Evolutionary conservation across 2,113 vertebrate species (phyloP), one percentile per base, ranked within the genome.

Genomic region (Lasiurus borealis): DNA sequence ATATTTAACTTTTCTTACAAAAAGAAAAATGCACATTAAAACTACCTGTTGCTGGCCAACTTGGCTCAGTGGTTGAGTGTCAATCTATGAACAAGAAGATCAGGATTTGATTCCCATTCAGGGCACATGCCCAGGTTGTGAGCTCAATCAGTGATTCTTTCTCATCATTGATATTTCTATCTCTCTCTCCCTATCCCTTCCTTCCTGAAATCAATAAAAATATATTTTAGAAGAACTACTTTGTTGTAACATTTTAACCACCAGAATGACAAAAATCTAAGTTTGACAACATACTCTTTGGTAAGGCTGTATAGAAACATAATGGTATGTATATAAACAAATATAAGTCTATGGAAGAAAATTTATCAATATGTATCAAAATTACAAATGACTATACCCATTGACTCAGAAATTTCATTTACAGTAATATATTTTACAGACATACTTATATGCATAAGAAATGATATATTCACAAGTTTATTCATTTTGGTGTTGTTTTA

Each of bases 321-420:
- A 72, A 31, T 40, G 36, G 8, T 14, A 44, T 88, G 6, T 40
- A 78, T 29, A n/a, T 73, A 68, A 73, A 73, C 3, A 8, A 23
- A 1, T 50, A 44, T 14, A 72, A 57, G 31, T 66, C 10, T n/a
- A 25, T 85, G 34, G 34, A 86, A 16, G 21, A 72, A 86, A 66
- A 90, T 69, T 44, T 77, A 64, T 90, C 77, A 90, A 64, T 72
- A 77, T 27, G 54, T 57, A 66, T 62, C 71, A 90, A 83, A 87
- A 88, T 84, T 68, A 57, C 54, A 72, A 83, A 90, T 83, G 46
- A 93, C 50, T 87, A 72, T 57, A 48, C 25, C 16, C 46, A 93
- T 12, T 64, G 40, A 69, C 80, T 15, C 18, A 90, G 54, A 80
- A 90, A 87, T 72, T 93, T 87, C 52, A 84, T 21, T 59, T 48